A percentile compares a stretch with the other conserved stretches of the same genome.
These are phyloP conservation scores for Vultur gryphus DNA, from an alignment of 2,797 vertebrate genomes.

Conservation along the genomic window DNA sequence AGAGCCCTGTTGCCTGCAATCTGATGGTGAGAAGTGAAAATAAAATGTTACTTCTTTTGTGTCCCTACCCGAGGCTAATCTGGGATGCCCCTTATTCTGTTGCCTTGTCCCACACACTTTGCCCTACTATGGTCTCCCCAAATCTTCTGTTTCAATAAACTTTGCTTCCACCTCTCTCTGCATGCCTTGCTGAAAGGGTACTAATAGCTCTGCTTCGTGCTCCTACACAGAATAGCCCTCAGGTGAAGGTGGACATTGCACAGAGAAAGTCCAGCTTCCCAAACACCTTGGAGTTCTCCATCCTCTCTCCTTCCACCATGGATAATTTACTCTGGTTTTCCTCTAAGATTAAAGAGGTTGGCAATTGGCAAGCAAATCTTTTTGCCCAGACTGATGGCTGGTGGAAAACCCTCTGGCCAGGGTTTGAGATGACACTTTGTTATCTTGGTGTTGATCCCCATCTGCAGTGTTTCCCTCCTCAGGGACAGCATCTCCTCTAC, in stretches of 20 bases:
- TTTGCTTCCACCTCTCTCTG: neutral
- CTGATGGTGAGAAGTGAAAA: neutral
- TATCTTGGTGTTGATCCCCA: neutral
- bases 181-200: neutral
- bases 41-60: neutral
- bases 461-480: neutral
- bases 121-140: neutral
- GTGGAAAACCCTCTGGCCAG: neutral
- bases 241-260: neutral
- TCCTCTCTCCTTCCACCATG: neutral
- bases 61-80: neutral
- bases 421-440: neutral
- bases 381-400: neutral
- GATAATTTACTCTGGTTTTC: neutral
- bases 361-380: neutral
- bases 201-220: neutral
- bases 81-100: neutral
- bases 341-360: neutral
- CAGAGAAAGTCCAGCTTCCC: neutral
- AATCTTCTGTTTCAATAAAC: neutral
- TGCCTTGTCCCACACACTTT: neutral
- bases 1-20: neutral
- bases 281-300: neutral
- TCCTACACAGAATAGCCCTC: neutral
- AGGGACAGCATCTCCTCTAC: neutral